Percentiles rank a stretch among this genome's conserved stretches.
Conservation (phyloP, 2,113 vertebrate species). For the Hassar affinis region DNA sequence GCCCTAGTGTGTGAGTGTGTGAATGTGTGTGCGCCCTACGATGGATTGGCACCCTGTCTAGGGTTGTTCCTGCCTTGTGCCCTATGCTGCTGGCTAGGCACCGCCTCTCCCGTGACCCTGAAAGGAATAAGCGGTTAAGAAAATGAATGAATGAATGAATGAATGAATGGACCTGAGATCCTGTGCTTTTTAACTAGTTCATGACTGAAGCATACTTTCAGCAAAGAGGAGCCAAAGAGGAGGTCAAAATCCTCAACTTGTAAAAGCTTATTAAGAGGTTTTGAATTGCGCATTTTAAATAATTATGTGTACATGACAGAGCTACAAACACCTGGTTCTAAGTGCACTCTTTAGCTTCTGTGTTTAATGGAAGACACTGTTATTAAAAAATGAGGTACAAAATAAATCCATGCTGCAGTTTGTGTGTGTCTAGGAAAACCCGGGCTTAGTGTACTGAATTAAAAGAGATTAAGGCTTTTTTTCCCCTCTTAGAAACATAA, state of each 20-base stretch:
- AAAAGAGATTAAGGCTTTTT: slow-evolving; percentile 19
- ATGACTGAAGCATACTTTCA: neutral
- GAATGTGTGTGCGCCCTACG: too few relatives aligned
- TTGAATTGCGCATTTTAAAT: neutral
- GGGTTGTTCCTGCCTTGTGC: too few relatives aligned
- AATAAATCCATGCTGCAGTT: slow-evolving; percentile 4
- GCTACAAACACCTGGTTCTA: slow-evolving; percentile 4
- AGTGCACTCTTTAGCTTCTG: slow-evolving; percentile 18
- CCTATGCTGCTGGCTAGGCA: too few relatives aligned
- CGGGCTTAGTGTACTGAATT: slow-evolving; percentile 38
- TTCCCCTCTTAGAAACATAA: slow-evolving; percentile 5
- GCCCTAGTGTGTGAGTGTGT: too few relatives aligned
- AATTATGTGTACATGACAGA: neutral
- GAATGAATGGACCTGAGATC: neutral
- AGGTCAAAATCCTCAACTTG: neutral
- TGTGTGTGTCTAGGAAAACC: slow-evolving; percentile 9
- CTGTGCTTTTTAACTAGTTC: neutral
- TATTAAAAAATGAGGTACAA: neutral
- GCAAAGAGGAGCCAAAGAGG: neutral
- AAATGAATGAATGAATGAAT: too few relatives aligned
- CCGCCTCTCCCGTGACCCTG: too few relatives aligned
- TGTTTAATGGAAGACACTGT: slow-evolving; percentile 13
- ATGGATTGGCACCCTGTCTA: too few relatives aligned
- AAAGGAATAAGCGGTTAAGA: too few relatives aligned
- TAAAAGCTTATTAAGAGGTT: neutral